Percentiles rank a stretch among this genome's conserved stretches.
phyloP scores from a whole-genome alignment of 2,888 invertebrate genomes.

The Thalpophila matura region DNA sequence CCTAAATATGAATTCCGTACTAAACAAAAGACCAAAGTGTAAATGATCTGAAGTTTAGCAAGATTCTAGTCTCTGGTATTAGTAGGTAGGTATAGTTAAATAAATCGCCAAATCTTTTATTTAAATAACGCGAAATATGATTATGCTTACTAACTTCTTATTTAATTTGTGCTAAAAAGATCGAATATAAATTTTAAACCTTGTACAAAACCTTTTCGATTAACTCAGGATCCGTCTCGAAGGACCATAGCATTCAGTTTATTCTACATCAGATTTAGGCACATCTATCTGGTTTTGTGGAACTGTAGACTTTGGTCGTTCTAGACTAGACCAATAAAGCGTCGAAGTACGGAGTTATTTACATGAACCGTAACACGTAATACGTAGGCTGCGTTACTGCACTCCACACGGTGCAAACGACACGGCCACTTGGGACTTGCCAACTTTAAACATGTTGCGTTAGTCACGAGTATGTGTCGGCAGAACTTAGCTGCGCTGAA shows the following conservation, averaged over 20 bases:
- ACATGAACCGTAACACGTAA: conserved; percentile 13
- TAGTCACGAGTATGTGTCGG: conserved; percentile 61
- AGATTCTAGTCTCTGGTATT: too few relatives aligned
- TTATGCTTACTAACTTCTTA: too few relatives aligned
- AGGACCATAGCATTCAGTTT: too few relatives aligned
- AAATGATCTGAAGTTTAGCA: too few relatives aligned
- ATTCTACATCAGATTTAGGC: too few relatives aligned
- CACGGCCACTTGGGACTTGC: conserved; percentile 71
- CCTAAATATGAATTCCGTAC: background rate
- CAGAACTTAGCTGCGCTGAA: conserved; percentile 58
- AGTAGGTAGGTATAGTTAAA: too few relatives aligned
- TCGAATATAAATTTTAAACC: too few relatives aligned
- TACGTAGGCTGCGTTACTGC: conserved; percentile 37
- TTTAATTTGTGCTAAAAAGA: too few relatives aligned
- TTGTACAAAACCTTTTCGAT: too few relatives aligned
- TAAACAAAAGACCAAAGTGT: background rate
- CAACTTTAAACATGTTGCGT: conserved; percentile 71
- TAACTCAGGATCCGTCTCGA: too few relatives aligned
- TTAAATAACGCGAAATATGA: too few relatives aligned
- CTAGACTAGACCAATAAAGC: conserved; percentile 7
- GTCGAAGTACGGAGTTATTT: conserved; percentile 30
- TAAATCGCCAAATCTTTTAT: too few relatives aligned
- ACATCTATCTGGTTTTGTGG: background rate
- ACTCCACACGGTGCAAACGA: conserved; percentile 56
- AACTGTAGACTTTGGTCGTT: background rate